Evolutionary conservation across 2,113 vertebrate genomes (phyloP), one percentile per base, ranked within the genome.

Genomic region (Mobula hypostoma): DNA sequence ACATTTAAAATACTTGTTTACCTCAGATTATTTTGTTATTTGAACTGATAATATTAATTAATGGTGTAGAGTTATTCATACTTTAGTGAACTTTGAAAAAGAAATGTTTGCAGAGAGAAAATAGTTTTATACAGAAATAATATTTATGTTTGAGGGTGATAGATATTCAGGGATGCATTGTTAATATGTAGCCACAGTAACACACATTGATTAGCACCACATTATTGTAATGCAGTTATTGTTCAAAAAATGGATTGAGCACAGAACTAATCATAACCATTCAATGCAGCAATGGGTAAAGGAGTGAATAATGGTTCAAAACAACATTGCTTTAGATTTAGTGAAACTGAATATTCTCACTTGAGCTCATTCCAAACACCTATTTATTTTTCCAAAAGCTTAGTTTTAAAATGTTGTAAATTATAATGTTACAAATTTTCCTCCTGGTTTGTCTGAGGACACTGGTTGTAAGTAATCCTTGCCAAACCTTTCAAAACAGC

Each of bases 31-130:
- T 36, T 74, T 93, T 48, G 2, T 14, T 29, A 36, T 7, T n/a
- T 91, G 68, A 56, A 40, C 68, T 74, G 91, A 93, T 61, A 36
- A 79, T 12, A 17, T n/a, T n/a, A 79, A 79, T 87, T 58, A 27
- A 29, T 74, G 74, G 1, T 74, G 48, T 74, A 70, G 36, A 74
- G 21, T 27, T 48, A 24, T 48, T 93, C 14, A 74, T 6, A 21
- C 24, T 87, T 24, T 66, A 72, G 17, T 24, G 21, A 40, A 56
- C 36, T 70, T 91, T 91, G n/a, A 36, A 91, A 91, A 3, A 61
- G 48, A 68, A 68, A 70, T 93, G 24, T 93, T 72, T 92, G 72
- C 36, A 93, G 36, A 93, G 32, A 72, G 70, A 93, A 76, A 76
- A 93, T 74, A 74, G 40, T 76, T 93, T 92, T 56, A 76, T 74